Percentiles rank a stretch among this genome's conserved stretches.
phyloP scores from a whole-genome alignment of 2,113 vertebrate genomes.

The Leptobrachium leishanense region DNA sequence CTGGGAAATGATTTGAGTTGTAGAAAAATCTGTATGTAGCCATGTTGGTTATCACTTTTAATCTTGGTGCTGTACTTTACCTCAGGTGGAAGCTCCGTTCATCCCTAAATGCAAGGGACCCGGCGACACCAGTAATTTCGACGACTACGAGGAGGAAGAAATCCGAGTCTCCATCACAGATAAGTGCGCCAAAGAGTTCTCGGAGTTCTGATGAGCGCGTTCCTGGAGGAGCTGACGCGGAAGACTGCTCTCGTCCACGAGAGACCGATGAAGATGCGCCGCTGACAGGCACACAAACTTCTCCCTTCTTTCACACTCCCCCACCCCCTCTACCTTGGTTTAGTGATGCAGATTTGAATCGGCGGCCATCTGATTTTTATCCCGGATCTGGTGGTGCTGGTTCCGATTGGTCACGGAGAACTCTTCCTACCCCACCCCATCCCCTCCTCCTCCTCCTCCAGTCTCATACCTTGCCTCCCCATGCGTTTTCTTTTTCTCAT shows the following conservation, averaged over 20 bases:
- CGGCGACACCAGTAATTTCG: slow-evolving; percentile 91
- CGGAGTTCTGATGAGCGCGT: slow-evolving; percentile 78
- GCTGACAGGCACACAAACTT: slow-evolving; percentile 41
- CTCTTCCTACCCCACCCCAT: slow-evolving; percentile 9
- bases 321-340: slow-evolving; percentile 32
- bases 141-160: slow-evolving; percentile 91
- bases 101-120: slow-evolving; percentile 92
- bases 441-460: slow-evolving; percentile 6
- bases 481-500: slow-evolving; percentile 35
- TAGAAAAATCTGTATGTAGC: no score
- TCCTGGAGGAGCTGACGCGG: slow-evolving; percentile 48
- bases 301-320: slow-evolving; percentile 42
- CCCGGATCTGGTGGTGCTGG: slow-evolving; percentile 48
- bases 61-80: slow-evolving; percentile 13
- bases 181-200: slow-evolving; percentile 90
- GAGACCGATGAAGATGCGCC: slow-evolving; percentile 41
- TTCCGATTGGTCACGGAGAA: slow-evolving; percentile 48
- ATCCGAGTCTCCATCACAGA: slow-evolving; percentile 86
- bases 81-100: slow-evolving; percentile 87
- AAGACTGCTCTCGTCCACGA: slow-evolving; percentile 40
- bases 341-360: slow-evolving; percentile 44
- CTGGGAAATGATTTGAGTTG: no score
- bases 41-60: no score
- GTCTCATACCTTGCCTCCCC: slow-evolving; percentile 28
- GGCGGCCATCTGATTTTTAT: slow-evolving; percentile 43